Evolutionary conservation across 2,888 invertebrate species (phyloP), one percentile per base, ranked within the genome.

Genomic region (Urechis unicinctus): DNA sequence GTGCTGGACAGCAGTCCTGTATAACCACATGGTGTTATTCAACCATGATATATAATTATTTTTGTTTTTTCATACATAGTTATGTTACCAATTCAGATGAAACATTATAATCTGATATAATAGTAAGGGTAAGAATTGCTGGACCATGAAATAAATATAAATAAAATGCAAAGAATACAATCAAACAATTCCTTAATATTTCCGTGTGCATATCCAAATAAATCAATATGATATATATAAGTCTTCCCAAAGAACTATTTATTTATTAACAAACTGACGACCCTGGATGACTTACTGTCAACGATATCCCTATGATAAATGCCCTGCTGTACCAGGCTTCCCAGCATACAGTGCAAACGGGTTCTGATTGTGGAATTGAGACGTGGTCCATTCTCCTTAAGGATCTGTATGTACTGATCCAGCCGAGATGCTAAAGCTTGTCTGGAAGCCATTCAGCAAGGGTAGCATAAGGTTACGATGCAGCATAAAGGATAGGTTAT

Each of bases 281-380:
- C n/a, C n/a, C n/a, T n/a, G n/a, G n/a, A 30, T 36, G 9, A 57
- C 61, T 66, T 59, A 75, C 74, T 62, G 25, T 70, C 64, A 5
- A 70, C 56, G 25, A 68, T 51, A 53, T 73, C 72, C 44, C 71
- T 61, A 45, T 71, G 70, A 48, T 74, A 65, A 17, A 71, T 66
- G 13, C 59, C 62, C 63, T 74, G 74, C 46, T 62, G 68, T 50
- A 75, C 63, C 17, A 75, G 67, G 17, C 63, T 59, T 52, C 67
- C 65, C 54, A 74, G 55, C 2, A 75, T 64, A 17, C 60, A 54
- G 43, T 68, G 63, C n/a, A 75, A 64, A n/a, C 72, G 59, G 41
- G 47, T 41, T 44, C 58, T 50, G 26, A 42, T 43, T 1, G 52
- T 49, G 21, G 25, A 46, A 2, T 24, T 9, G 24, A 49, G 43